phyloP scores from a whole-genome alignment of 2,113 vertebrate genomes.

The Aptenodytes patagonicus region DNA sequence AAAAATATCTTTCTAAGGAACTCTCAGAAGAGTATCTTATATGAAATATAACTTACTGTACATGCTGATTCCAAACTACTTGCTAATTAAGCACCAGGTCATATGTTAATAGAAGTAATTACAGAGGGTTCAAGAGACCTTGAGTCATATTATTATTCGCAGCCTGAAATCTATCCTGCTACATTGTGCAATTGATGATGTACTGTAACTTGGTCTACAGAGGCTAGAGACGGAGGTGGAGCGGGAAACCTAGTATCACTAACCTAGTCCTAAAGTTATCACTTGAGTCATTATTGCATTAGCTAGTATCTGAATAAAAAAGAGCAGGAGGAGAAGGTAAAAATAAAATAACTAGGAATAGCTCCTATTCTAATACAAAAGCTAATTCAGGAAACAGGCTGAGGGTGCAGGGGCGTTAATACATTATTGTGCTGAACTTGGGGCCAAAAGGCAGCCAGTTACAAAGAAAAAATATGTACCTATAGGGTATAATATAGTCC shows the following conservation, averaged over 20 bases:
- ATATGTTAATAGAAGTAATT: not conserved
- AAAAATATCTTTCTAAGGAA: not conserved
- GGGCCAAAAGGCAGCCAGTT: not conserved
- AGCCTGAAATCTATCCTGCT: not conserved
- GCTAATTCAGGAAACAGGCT: not conserved
- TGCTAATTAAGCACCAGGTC: not conserved
- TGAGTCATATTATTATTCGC: not conserved
- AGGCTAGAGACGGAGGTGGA: not conserved
- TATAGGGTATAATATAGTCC: not conserved
- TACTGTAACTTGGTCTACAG: not conserved
- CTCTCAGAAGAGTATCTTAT: not conserved
- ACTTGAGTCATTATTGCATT: not conserved
- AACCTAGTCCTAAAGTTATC: not conserved
- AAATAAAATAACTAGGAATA: not conserved
- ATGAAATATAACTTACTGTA: not conserved
- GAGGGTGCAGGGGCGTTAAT: not conserved
- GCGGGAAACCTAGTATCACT: not conserved
- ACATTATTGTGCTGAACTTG: not conserved
- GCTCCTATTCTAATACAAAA: not conserved
- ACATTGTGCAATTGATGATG: rapidly evolving
- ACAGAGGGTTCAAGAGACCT: not conserved
- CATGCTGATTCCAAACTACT: not conserved
- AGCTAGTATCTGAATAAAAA: not conserved
- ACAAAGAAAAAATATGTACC: not conserved
- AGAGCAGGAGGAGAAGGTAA: not conserved